Conservation (phyloP, 1,140 invertebrate species). For the Formica selysi region DNA sequence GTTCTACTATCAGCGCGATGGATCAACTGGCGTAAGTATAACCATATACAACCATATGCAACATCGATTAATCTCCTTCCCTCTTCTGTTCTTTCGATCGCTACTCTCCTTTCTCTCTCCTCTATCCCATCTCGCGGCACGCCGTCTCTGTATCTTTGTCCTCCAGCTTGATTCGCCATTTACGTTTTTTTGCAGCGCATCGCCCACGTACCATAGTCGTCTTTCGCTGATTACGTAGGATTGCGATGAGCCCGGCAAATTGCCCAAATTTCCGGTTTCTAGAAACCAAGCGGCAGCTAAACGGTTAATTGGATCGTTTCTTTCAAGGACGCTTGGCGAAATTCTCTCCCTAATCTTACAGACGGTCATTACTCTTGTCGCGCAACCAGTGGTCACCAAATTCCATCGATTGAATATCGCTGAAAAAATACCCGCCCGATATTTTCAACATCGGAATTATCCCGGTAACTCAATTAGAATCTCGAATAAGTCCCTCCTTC, state of each 20-base stretch:
- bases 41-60: neutral
- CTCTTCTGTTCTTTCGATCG: constrained; percentile 27
- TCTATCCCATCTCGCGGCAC: neutral
- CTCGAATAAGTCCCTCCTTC: constrained; percentile 61
- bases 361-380: neutral
- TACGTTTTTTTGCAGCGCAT: constrained; percentile 26
- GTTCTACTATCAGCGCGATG: constrained; percentile 20
- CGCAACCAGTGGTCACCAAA: constrained; percentile 16
- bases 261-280: constrained; percentile 55
- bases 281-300: constrained; percentile 44
- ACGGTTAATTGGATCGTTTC: constrained; percentile 42
- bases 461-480: constrained; percentile 70
- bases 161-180: neutral
- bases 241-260: constrained; percentile 44
- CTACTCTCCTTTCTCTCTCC: constrained; percentile 6
- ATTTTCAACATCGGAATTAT: constrained; percentile 34
- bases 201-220: constrained; percentile 44
- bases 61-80: constrained; percentile 54
- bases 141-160: constrained; percentile 17
- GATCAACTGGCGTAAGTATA: constrained; percentile 27
- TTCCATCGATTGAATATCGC: neutral
- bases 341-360: constrained; percentile 11
- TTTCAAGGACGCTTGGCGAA: constrained; percentile 42
- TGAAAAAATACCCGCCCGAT: neutral
- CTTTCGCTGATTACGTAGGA: constrained; percentile 51